These are phyloP conservation scores for Poeciliopsis infans DNA, from an alignment of 2,797 vertebrate genomes.

Conservation along the genomic window DNA sequence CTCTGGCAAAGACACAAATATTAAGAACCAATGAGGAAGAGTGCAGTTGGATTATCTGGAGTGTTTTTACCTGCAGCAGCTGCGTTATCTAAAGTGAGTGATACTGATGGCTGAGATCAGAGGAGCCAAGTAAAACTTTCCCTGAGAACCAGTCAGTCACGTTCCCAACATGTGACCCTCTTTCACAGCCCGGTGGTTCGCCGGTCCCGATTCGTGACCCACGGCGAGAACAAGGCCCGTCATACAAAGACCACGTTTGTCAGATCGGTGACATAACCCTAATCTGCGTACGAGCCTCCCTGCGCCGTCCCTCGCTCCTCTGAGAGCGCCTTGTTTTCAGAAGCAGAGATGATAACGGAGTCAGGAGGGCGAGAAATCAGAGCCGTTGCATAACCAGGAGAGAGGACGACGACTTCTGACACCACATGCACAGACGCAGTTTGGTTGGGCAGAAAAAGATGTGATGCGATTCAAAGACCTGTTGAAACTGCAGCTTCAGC, in stretches of 20 bases:
- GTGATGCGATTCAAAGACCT: neutral
- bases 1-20: neutral
- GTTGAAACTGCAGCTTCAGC: neutral
- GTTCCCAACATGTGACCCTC: conserved; percentile 39
- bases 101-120: neutral
- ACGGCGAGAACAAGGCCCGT: conserved; percentile 32
- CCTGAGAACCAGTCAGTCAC: conserved; percentile 13
- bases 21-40: neutral
- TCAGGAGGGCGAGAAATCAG: conserved; percentile 16
- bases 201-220: conserved; percentile 25
- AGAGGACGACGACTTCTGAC: conserved; percentile 42
- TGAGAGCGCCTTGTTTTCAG: conserved; percentile 61
- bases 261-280: conserved; percentile 57
- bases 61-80: conserved; percentile 1
- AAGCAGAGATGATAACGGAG: conserved; percentile 48
- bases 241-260: conserved; percentile 63
- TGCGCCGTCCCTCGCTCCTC: conserved; percentile 42
- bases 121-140: neutral
- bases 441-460: neutral
- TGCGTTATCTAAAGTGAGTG: neutral
- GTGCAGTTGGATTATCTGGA: neutral
- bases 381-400: conserved; percentile 52
- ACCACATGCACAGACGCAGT: neutral
- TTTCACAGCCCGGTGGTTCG: conserved; percentile 9
- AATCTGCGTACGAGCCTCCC: conserved; percentile 34